Base-by-base conservation (phyloP, 1,140 invertebrate genomes). In the Holotrichia oblita region DNA sequence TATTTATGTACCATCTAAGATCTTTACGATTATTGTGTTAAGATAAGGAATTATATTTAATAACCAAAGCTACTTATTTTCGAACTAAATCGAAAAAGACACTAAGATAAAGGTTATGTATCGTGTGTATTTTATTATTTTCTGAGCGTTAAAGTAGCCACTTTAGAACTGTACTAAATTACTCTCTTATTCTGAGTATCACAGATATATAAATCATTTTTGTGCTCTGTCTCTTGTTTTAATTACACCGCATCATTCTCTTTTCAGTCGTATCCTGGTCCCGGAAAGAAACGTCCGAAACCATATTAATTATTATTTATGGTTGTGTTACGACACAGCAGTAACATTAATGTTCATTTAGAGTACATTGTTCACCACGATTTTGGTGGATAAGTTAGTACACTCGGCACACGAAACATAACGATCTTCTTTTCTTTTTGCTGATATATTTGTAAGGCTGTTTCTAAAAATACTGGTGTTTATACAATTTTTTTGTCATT, bases 231-330 rank as follows among this genome's bases (percentile, higher is more conserved):
- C 61, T 64, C 24, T 27, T 22, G 61, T 64, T 64, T 64, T 64
- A 64, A 64, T 64, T 64, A 64, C 20, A 64, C 24, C 17, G 17
- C 61, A 64, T 64, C 61, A 27, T 27, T 64, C 6, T 64, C 61
- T 20, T 64, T 64, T 64, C 20, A 10, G 17, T 27, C 24, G 61
- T 27, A 22, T 20, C 6, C 0, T 20, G 44, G 44, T n/a, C 17
- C 61, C 24, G 17, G 24, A 64, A 64, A 64, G 61, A 27, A 24
- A 64, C 8, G 20, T 64, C 17, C 17, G 24, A 64, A 64, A 64
- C 9, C 22, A 27, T 64, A 64, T 64, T 64, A 64, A 27, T 64
- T 64, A 64, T 64, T 64, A 64, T 64, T 27, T 64, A 27, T 64
- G 9, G 20, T 9, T 24, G 61, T 20, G 24, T 64, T 22, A 64